Base-by-base conservation (phyloP, 2,797 vertebrate genomes). In the Echiichthys vipera region DNA sequence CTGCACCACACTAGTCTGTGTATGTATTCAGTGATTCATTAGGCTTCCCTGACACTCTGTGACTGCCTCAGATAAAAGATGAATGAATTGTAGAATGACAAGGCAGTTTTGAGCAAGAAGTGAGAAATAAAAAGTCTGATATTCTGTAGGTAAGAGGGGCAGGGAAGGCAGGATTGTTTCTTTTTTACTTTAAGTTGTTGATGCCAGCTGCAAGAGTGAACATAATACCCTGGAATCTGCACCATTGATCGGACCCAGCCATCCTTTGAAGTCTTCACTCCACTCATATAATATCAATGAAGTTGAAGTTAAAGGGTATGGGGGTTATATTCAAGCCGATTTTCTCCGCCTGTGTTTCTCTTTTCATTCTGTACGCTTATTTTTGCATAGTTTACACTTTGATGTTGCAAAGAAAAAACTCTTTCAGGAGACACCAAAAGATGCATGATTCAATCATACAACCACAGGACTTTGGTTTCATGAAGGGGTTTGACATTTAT, bases 181-280 rank as follows among this genome's bases (percentile, higher is more conserved):
- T 61, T 65, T 71, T 63, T 58, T 61, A 59, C 70, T 76, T 36
- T 46, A 72, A 58, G 45, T 68, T 75, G 64, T 78, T 85, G 71
- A 69, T 65, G 36, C 66, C 47, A 34, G 58, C 62, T 69, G 78
- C 66, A 70, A 55, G 54, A 81, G 72, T 79, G 72, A 83, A 84
- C 74, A 77, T 80, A 85, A 84, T 74, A 71, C 74, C 70, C 73
- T 59, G 47, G 54, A 83, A 88, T 84, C 74, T 66, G 78, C n/a
- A 17, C 62, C 55, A 77, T 83, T 58, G 62, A 89, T 81, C 54
- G 42, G 56, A 70, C 25, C 14, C 58, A 57, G 67, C 56, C 22
- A 76, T 46, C 47, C 74, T 85, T 89, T 91, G 75, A 89, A 88
- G 75, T 84, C 62, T 43, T 68, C 55, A n/a, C 69, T 78, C 57